Percentiles rank a stretch among this genome's conserved stretches.
Conservation (phyloP, 2,888 invertebrate genomes). For the Pherbina coryleti region DNA sequence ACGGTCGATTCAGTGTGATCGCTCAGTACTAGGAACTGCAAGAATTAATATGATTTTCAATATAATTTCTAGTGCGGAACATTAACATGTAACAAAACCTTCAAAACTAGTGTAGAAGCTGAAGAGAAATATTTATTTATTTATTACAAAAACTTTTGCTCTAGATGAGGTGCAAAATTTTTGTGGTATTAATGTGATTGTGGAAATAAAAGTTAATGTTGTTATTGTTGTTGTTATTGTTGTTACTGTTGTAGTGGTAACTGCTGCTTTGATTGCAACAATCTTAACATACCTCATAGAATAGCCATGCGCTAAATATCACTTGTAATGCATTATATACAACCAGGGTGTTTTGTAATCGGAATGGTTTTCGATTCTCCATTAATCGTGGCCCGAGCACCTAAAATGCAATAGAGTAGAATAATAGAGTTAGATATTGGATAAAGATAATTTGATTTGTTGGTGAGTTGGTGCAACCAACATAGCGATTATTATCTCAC, state of each 20-base stretch:
- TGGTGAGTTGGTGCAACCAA: too few relatives aligned
- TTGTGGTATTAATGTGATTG: background rate
- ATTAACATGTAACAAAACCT: conserved; percentile 7
- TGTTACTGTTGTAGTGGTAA: conserved; percentile 13
- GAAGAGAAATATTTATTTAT: conserved; percentile 32
- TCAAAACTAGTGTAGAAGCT: conserved; percentile 37
- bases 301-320: conserved; percentile 89
- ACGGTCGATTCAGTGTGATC: conserved; percentile 38
- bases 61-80: conserved; percentile 1
- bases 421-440: background rate
- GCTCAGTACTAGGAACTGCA: conserved; percentile 14
- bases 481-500: too few relatives aligned
- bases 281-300: conserved; percentile 84
- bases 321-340: conserved; percentile 91
- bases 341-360: conserved; percentile 82
- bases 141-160: background rate
- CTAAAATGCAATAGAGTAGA: conserved; percentile 67
- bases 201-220: background rate
- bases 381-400: conserved; percentile 89
- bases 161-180: too few relatives aligned
- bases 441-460: background rate
- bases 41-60: conserved; percentile 15
- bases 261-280: conserved; percentile 25
- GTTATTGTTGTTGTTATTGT: background rate
- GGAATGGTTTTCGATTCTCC: conserved; percentile 92